Conservation (phyloP, 2,797 vertebrate species). For the Takifugu ocellatus region DNA sequence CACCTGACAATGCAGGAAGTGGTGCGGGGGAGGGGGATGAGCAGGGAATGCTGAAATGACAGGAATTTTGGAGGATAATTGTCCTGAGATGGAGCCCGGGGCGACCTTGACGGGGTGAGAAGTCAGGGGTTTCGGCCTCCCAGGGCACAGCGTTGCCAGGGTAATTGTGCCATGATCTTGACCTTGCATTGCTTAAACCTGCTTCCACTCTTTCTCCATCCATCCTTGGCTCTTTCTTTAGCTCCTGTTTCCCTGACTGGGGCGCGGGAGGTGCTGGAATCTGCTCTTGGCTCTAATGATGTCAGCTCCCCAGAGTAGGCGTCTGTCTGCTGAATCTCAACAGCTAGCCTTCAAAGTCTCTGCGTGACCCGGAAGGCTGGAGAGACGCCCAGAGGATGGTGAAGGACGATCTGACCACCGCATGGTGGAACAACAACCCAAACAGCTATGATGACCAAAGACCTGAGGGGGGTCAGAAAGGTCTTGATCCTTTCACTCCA, state of each 20-base stretch:
- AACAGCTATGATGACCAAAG: conserved; percentile 17
- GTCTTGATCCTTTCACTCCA: conserved; percentile 5
- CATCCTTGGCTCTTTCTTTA: conserved; percentile 35
- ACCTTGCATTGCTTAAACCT: conserved; percentile 67
- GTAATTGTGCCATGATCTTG: conserved; percentile 69
- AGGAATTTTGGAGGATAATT: conserved; percentile 54
- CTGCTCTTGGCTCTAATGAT: conserved; percentile 71
- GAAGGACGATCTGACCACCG: conserved; percentile 26
- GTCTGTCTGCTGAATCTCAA: conserved; percentile 69
- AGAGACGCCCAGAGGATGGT: conserved; percentile 26
- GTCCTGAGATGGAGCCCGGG: conserved; percentile 49
- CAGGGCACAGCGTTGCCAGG: conserved; percentile 46
- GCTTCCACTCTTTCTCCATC: conserved; percentile 42
- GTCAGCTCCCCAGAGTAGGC: conserved; percentile 66
- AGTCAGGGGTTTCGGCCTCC: conserved; percentile 60
- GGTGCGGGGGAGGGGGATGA: conserved; percentile 22
- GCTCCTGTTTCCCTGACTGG: conserved; percentile 32
- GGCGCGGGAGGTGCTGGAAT: conserved; percentile 50
- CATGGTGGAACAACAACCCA: conserved; percentile 17
- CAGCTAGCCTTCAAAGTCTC: conserved; percentile 56
- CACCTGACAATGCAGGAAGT: conserved; percentile 7
- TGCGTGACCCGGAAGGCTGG: conserved; percentile 24
- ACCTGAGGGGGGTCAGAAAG: conserved; percentile 12
- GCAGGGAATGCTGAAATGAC: conserved; percentile 47
- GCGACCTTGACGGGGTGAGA: conserved; percentile 57